phyloP scores from a whole-genome alignment of 2,113 vertebrate species.

The Macaca fascicularis region T2T-MFA8v1.1 NC_088381.1:130197501-130198000 shows the following conservation, averaged over 20 bases:
- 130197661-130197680: not conserved
- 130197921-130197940: not conserved
- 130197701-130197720: constrained; percentile 13
- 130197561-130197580: not conserved
- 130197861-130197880: not conserved
- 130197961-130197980: not conserved
- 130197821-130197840: not conserved
- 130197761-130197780: not conserved
- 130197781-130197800: not conserved
- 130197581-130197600: not conserved
- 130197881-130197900: not conserved
- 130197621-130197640: not conserved
- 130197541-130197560: not conserved
- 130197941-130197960: not conserved
- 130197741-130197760: not conserved
- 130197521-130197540: not conserved
- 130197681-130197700: not conserved
- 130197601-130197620: not conserved
- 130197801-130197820: not conserved
- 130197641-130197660: not conserved
- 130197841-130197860: not conserved
- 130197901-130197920: not conserved
- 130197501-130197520: not conserved
- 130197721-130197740: not conserved
- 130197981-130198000: not conserved